These are phyloP conservation scores for Cottus gobio DNA, from an alignment of 2,113 vertebrate genomes.

Conservation along the genomic window DNA sequence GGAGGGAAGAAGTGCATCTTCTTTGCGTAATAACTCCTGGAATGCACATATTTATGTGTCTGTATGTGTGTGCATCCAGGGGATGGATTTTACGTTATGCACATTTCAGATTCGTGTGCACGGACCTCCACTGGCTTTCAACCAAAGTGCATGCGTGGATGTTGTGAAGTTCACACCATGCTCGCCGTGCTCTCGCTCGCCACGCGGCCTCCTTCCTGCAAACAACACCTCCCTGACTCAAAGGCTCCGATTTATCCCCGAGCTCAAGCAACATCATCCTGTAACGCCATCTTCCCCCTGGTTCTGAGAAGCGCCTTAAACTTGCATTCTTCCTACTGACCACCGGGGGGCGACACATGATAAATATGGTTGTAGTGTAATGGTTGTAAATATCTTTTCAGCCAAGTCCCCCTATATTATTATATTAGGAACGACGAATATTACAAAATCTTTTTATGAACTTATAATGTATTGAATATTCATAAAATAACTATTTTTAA, in stretches of 20 bases:
- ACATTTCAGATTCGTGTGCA: not conserved
- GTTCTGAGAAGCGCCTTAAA: not conserved
- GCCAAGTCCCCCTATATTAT: too few species aligned
- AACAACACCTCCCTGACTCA: not conserved
- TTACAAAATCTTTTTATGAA: too few species aligned
- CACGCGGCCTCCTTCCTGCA: not conserved
- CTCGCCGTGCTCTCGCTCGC: not conserved
- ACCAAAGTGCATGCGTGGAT: not conserved
- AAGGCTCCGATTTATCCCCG: not conserved
- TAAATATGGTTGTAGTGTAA: not conserved
- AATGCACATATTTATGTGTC: not conserved
- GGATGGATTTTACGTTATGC: not conserved
- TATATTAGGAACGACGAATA: too few species aligned
- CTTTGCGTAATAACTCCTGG: not conserved
- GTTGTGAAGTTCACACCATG: slow-evolving; percentile 3
- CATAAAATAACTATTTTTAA: too few species aligned
- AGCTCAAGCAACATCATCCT: not conserved
- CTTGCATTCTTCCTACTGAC: not conserved
- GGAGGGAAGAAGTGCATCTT: not conserved
- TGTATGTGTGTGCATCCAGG: not conserved
- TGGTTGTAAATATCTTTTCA: too few species aligned
- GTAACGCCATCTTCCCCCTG: not conserved
- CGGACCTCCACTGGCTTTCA: not conserved
- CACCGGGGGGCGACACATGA: not conserved
- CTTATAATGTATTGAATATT: too few species aligned